Evolutionary conservation across 2,113 vertebrate genomes (phyloP).

Genomic region (Dromaius novaehollandiae): DNA sequence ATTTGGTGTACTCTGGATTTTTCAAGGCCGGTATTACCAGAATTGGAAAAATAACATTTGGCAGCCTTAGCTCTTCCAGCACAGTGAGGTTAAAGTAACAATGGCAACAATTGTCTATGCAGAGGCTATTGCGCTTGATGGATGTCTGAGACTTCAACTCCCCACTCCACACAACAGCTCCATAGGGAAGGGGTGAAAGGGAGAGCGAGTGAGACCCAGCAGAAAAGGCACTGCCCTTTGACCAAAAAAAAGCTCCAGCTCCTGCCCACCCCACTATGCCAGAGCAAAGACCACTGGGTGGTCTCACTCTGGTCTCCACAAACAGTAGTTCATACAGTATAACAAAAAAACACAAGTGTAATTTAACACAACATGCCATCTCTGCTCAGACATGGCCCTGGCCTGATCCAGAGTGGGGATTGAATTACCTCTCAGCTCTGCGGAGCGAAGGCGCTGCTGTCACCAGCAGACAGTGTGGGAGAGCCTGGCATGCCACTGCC

Average conservation of each 20-base stretch:
- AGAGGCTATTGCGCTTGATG: background rate
- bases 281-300: background rate
- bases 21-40: background rate
- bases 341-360: background rate
- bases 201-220: background rate
- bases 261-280: fast-evolving
- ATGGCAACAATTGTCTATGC: background rate
- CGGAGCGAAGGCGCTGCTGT: background rate
- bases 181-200: background rate
- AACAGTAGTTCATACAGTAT: background rate
- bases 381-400: background rate
- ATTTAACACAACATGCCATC: conserved; percentile 27
- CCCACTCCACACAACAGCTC: background rate
- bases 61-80: background rate
- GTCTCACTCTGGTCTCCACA: background rate
- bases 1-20: background rate
- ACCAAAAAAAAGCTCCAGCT: background rate
- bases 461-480: conserved; percentile 6
- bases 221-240: background rate
- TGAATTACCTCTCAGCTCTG: conserved; percentile 24
- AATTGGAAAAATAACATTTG: background rate
- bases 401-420: conserved; percentile 6
- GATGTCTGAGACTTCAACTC: background rate
- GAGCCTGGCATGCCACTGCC: background rate
- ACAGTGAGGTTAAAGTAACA: background rate